phyloP scores from a whole-genome alignment of 1,140 invertebrate species.

The Lerema accius region DNA sequence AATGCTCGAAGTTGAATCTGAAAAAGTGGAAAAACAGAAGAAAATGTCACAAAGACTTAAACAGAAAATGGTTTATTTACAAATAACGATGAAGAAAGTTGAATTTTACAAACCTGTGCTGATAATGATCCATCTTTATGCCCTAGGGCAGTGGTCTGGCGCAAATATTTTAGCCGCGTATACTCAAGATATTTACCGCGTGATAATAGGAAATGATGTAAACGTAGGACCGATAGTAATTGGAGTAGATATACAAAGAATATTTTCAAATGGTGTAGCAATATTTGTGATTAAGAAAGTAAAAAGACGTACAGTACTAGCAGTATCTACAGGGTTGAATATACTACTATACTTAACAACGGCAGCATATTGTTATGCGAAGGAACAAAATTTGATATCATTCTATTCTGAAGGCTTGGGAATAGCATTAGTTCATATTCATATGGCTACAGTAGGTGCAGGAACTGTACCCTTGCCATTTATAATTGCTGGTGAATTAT shows the following conservation, averaged over 20 bases:
- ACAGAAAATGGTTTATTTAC: slow-evolving; percentile 26
- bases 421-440: slow-evolving; percentile 37
- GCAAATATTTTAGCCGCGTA: slow-evolving; percentile 40
- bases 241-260: slow-evolving; percentile 40
- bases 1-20: slow-evolving; percentile 8
- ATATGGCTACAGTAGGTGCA: slow-evolving; percentile 43
- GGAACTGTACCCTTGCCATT: slow-evolving; percentile 43
- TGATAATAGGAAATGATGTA: slow-evolving; percentile 28
- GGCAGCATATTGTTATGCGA: slow-evolving; percentile 39
- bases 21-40: background rate
- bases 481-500: slow-evolving; percentile 47
- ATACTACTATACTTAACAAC: slow-evolving; percentile 28
- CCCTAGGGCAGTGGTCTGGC: slow-evolving; percentile 42
- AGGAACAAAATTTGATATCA: slow-evolving; percentile 27
- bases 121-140: slow-evolving; percentile 46
- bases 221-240: slow-evolving; percentile 39
- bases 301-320: too few species aligned
- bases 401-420: slow-evolving; percentile 26
- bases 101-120: slow-evolving; percentile 47
- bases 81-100: slow-evolving; percentile 35
- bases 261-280: too few species aligned
- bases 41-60: slow-evolving; percentile 26
- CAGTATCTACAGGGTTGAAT: slow-evolving; percentile 35
- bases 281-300: too few species aligned
- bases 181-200: slow-evolving; percentile 38